phyloP scores from a whole-genome alignment of 1,140 invertebrate species.

The Polyergus mexicanus region DNA sequence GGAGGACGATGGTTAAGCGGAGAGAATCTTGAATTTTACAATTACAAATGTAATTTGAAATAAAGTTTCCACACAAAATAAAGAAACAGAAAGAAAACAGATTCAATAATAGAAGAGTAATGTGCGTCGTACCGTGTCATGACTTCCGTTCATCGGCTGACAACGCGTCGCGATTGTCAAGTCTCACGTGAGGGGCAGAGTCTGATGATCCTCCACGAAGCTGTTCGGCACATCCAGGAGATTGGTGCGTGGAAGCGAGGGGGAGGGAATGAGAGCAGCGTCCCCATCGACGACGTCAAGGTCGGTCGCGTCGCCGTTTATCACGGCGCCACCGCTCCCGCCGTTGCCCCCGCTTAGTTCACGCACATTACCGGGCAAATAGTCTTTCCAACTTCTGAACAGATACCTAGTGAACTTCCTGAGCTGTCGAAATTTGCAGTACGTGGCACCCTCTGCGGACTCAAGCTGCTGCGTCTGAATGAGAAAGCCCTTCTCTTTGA shows the following conservation, averaged over 20 bases:
- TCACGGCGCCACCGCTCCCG: constrained; percentile 26
- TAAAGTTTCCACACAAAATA: background rate
- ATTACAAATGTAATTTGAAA: too few relatives aligned
- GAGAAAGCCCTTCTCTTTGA: constrained; percentile 96
- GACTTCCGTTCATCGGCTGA: background rate
- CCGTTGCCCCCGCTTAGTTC: constrained; percentile 80
- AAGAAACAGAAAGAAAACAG: background rate
- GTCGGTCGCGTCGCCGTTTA: constrained; percentile 71
- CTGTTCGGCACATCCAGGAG: constrained; percentile 77
- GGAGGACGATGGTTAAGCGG: too few relatives aligned
- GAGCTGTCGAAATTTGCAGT: constrained; percentile 96
- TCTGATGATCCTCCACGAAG: constrained; percentile 79
- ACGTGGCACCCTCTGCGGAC: constrained; percentile 96
- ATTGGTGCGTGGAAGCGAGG: constrained; percentile 66
- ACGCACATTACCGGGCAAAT: constrained; percentile 92
- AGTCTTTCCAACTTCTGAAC: constrained; percentile 97
- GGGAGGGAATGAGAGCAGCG: constrained; percentile 41
- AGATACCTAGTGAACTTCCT: constrained; percentile 96
- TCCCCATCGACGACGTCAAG: constrained; percentile 69
- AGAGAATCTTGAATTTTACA: too few relatives aligned
- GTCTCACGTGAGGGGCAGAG: constrained; percentile 80
- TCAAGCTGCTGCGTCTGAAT: constrained; percentile 97
- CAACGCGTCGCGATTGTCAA: background rate
- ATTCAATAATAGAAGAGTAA: background rate
- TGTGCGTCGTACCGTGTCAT: background rate